Percentiles rank a stretch among this genome's conserved stretches.
phyloP scores from a whole-genome alignment of 2,888 invertebrate species.

The Cistogaster globosa region DNA sequence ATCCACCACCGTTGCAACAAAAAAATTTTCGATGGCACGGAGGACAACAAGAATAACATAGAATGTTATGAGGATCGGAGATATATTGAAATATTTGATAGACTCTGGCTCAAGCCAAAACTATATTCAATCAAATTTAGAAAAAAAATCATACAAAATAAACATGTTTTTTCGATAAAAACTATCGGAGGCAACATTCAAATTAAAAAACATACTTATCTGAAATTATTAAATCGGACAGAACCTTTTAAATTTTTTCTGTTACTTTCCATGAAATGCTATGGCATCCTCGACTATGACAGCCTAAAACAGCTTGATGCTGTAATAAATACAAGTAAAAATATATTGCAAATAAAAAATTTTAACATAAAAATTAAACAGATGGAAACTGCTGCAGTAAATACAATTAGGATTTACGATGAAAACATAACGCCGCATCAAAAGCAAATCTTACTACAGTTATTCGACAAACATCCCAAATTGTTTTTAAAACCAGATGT shows the following conservation, averaged over 20 bases:
- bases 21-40: too few relatives aligned
- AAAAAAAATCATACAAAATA: neutral
- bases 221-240: neutral
- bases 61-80: neutral
- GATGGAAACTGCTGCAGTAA: neutral
- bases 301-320: too few relatives aligned
- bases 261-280: slow-evolving; percentile 13
- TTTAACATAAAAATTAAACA: slow-evolving; percentile 5
- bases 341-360: too few relatives aligned
- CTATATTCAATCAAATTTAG: slow-evolving; percentile 10
- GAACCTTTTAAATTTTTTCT: slow-evolving; percentile 12
- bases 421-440: neutral
- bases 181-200: neutral
- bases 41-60: too few relatives aligned
- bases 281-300: slow-evolving; percentile 26
- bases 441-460: too few relatives aligned
- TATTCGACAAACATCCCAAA: neutral
- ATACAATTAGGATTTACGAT: neutral
- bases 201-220: neutral
- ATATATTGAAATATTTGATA: neutral
- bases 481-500: slow-evolving; percentile 37
- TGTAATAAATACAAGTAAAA: too few relatives aligned
- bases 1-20: too few relatives aligned
- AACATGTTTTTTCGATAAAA: slow-evolving; percentile 1
- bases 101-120: slow-evolving; percentile 17